phyloP scores from a whole-genome alignment of 2,797 vertebrate genomes.

The Ctenochaetus hawaiiensis region DNA sequence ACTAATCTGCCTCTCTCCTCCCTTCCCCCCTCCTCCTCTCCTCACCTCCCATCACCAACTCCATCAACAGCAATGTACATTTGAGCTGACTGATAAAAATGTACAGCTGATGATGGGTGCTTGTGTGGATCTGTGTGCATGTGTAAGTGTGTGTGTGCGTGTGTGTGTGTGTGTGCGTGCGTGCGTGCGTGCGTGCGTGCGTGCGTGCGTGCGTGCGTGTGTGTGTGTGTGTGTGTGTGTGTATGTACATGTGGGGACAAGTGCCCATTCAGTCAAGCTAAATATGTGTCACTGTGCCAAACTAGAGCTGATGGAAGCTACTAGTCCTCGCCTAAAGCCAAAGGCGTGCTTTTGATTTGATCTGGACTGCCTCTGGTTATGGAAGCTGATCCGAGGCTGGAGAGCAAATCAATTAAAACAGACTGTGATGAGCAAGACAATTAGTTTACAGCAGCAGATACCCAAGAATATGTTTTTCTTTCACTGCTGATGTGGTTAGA shows the following conservation, averaged over 20 bases:
- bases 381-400: constrained; percentile 21
- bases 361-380: constrained; percentile 31
- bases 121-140: constrained; percentile 15
- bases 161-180: no score
- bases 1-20: constrained; percentile 66
- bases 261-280: constrained; percentile 38
- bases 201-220: neutral
- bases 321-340: constrained; percentile 28
- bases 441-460: constrained; percentile 20
- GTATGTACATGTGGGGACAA: neutral
- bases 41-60: constrained; percentile 66
- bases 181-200: no score
- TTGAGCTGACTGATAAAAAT: constrained; percentile 64
- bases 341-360: constrained; percentile 45
- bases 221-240: no score
- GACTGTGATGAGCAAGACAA: constrained; percentile 37
- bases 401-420: constrained; percentile 49
- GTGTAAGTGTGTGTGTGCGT: neutral
- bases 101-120: constrained; percentile 48
- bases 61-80: constrained; percentile 72
- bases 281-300: constrained; percentile 64
- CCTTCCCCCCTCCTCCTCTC: constrained; percentile 15
- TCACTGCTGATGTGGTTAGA: constrained; percentile 12
- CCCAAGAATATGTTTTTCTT: constrained; percentile 13
- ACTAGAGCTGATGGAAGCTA: constrained; percentile 34